Evolutionary conservation across 2,888 invertebrate species (phyloP).

Genomic region (Diploptera punctata): DNA sequence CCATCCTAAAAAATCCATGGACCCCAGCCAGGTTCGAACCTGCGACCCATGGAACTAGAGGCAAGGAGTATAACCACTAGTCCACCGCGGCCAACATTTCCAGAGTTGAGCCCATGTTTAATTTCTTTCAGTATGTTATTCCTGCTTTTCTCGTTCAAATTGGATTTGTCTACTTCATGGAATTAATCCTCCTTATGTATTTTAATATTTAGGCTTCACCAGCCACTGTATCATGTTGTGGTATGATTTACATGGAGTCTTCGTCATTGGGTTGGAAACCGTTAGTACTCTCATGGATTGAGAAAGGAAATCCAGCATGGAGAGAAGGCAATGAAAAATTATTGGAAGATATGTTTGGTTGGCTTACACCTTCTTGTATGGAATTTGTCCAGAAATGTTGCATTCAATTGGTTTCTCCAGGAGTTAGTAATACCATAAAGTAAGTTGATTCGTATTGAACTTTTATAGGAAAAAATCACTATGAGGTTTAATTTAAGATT

Average conservation of each 20-base stretch:
- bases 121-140: too few species aligned
- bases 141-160: too few species aligned
- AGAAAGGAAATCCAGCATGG: constrained; percentile 68
- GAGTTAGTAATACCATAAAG: constrained; percentile 66
- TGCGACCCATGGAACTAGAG: too few species aligned
- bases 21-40: too few species aligned
- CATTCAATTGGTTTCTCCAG: constrained; percentile 67
- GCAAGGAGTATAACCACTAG: too few species aligned
- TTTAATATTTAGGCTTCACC: constrained; percentile 76
- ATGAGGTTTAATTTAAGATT: too few species aligned
- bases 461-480: too few species aligned
- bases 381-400: constrained; percentile 76
- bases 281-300: constrained; percentile 82
- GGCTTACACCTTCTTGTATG: constrained; percentile 80
- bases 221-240: constrained; percentile 87
- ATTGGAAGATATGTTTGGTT: constrained; percentile 69
- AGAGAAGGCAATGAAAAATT: constrained; percentile 64
- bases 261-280: constrained; percentile 82
- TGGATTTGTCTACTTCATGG: neutral
- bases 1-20: too few species aligned
- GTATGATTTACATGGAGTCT: constrained; percentile 92
- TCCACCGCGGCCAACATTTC: too few species aligned
- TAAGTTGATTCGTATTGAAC: too few species aligned
- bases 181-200: neutral
- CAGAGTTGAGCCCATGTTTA: too few species aligned